These are phyloP conservation scores for Phyllopteryx taeniolatus DNA, from an alignment of 2,113 vertebrate species.

Conservation along the genomic window DNA sequence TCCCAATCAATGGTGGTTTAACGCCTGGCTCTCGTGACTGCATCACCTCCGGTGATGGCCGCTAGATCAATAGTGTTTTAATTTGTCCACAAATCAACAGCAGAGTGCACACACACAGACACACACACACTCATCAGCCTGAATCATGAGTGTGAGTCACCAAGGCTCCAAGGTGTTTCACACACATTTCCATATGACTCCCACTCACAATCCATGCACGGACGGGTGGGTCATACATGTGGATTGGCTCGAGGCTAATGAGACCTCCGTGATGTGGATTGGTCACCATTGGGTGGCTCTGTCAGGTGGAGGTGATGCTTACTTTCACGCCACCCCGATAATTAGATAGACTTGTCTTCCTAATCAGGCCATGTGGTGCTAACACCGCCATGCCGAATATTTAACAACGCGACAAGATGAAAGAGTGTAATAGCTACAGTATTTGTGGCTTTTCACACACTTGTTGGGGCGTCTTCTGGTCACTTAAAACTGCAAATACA, in stretches of 20 bases:
- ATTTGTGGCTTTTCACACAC: slow-evolving; percentile 7
- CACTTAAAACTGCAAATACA: background rate
- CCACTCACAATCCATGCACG: background rate
- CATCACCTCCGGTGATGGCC: slow-evolving; percentile 35
- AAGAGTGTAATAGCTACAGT: slow-evolving; percentile 16
- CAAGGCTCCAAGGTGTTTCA: slow-evolving; percentile 5
- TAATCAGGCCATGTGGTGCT: slow-evolving; percentile 21
- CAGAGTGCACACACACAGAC: slow-evolving; percentile 1
- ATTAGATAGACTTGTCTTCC: slow-evolving; percentile 50
- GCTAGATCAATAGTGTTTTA: slow-evolving; percentile 47
- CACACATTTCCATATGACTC: background rate
- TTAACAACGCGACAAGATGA: slow-evolving; percentile 7
- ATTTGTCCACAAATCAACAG: slow-evolving; percentile 44
- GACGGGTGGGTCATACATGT: slow-evolving; percentile 25
- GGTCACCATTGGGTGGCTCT: slow-evolving; percentile 27
- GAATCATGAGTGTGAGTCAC: background rate
- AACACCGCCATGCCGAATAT: slow-evolving; percentile 10
- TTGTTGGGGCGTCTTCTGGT: background rate
- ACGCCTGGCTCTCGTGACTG: slow-evolving; percentile 39
- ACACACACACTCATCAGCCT: slow-evolving; percentile 2
- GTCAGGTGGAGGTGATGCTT: slow-evolving; percentile 20
- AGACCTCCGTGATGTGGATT: slow-evolving; percentile 52
- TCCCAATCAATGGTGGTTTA: slow-evolving; percentile 43
- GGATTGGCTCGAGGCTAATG: slow-evolving; percentile 32
- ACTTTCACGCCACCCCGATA: slow-evolving; percentile 50